Evolutionary conservation across 2,113 vertebrate species (phyloP).

Genomic region (Sinosuthora webbiana): DNA sequence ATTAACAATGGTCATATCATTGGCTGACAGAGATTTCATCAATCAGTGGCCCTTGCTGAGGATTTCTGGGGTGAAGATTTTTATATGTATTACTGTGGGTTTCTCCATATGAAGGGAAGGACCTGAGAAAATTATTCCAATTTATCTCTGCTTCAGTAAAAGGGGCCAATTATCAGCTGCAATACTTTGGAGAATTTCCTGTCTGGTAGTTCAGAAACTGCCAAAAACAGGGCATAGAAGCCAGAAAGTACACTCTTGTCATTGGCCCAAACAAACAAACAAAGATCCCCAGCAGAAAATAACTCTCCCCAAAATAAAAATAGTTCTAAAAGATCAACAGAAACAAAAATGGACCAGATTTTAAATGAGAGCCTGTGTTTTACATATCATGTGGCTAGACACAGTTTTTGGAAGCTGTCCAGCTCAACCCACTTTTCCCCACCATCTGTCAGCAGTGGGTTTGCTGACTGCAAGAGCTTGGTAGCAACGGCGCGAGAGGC

Average conservation of each 20-base stretch:
- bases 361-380: slow-evolving; percentile 47
- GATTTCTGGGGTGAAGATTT: neutral
- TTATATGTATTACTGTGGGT: neutral
- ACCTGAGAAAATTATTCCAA: slow-evolving; percentile 61
- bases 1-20: neutral
- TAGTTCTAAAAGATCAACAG: slow-evolving; percentile 47
- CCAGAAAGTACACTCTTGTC: slow-evolving; percentile 56
- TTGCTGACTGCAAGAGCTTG: slow-evolving; percentile 67
- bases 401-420: slow-evolving; percentile 70
- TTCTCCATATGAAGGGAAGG: slow-evolving; percentile 33
- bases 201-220: slow-evolving; percentile 71
- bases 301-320: slow-evolving; percentile 23
- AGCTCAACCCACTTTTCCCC: slow-evolving; percentile 53
- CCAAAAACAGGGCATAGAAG: slow-evolving; percentile 59
- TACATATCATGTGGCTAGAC: slow-evolving; percentile 59
- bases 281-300: slow-evolving; percentile 36
- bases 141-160: slow-evolving; percentile 72
- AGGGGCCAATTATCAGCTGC: slow-evolving; percentile 73
- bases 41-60: neutral
- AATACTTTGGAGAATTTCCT: slow-evolving; percentile 73
- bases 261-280: slow-evolving; percentile 64
- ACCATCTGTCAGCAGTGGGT: slow-evolving; percentile 76
- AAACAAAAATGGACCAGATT: slow-evolving; percentile 44
- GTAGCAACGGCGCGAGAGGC: slow-evolving; percentile 46
- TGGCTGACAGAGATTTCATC: neutral